Base-by-base conservation (phyloP, 2,797 vertebrate species). In the Pantherophis alleghaniensis region DNA sequence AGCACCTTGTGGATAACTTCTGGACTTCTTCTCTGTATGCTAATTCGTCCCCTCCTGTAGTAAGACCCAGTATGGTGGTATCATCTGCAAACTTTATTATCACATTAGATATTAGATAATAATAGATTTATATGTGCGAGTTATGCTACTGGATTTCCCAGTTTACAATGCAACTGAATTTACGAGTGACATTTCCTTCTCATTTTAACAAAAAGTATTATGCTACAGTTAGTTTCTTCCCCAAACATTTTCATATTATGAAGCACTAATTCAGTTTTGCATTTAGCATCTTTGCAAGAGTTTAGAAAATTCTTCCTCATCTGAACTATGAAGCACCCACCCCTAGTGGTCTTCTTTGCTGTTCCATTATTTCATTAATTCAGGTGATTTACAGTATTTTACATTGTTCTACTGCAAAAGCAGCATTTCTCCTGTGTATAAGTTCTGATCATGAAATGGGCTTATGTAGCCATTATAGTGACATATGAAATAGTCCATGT, bases 101-200 rank as follows among this genome's bases (percentile, higher is more conserved):
- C 51, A 53, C 51, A 53, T 53, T 53, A 9, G 51, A 53, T 53
- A 10, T 9, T 53, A 53, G 1, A 51, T 60, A 42, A 7, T 56
- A 66, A 61, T 55, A 69, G n/a, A 28, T 56, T 66, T 9, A 59
- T 79, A 18, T 47, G 32, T 88, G 56, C 1, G 42, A 94, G 53
- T 51, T 93, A 94, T 28, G 88, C 86, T 88, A 94, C 32, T n/a
- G 86, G 32, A 61, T n/a, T 63, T 55, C 91, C 26, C 13, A 0
- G 86, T 88, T 51, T 66, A 93, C 90, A 94, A 90, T 86, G 88
- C 88, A 95, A 86, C 90, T 94, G 87, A 88, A 92, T 47, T 90
- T 28, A 88, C 26, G 57, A 0, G 0, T 22, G 79, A 79, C 14
- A 20, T 56, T 91, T 89, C 28, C 53, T 86, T 55, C 28, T 66